Base-by-base conservation (phyloP, 2,888 invertebrate species). In the Geophilus truncorum region DNA sequence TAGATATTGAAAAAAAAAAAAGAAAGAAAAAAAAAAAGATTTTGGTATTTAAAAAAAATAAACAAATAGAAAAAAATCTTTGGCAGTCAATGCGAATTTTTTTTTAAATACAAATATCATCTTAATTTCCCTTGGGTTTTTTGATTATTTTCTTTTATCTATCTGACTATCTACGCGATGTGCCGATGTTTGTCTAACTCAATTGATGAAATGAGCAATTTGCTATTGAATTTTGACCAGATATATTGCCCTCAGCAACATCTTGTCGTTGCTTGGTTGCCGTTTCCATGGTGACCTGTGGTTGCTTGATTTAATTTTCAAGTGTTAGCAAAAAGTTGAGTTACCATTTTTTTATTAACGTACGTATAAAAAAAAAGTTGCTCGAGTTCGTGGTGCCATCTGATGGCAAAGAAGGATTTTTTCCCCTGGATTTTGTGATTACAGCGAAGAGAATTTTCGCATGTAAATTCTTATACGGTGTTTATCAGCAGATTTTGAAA, bases 181-280 rank as follows among this genome's bases (percentile, higher is more conserved):
- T 21, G 3, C 23, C 57, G 23, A 62, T 62, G 57, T 62, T 62
- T 62, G 57, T 62, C 57, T 62, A 62, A 62, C 57, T 62, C 57
- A 62, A 62, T 62, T 62, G 57, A 62, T 23, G 23, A 62, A 62
- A 62, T 62, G 57, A 62, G 57, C 57, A 62, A 62, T 62, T 62
- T 62, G 18, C 57, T 62, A 62, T 62, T 62, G 57, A 62, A 62
- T 62, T 62, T 62, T 62, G 57, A 23, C 57, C 57, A 23, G 57
- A 62, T 62, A 62, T 62, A 62, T 62, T 62, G 57, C 57, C 57
- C 57, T 10, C 21, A 18, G 57, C 23, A 62, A 5, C 57, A 23
- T 62, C 57, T 62, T 62, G 57, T 62, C 57, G 57, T 23, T 62
- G 21, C 10, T 62, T 62, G 10, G 57, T 23, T 62, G 10, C 23